Conservation (phyloP, 1,140 invertebrate genomes). For the Lordiphosa collinella region DNA sequence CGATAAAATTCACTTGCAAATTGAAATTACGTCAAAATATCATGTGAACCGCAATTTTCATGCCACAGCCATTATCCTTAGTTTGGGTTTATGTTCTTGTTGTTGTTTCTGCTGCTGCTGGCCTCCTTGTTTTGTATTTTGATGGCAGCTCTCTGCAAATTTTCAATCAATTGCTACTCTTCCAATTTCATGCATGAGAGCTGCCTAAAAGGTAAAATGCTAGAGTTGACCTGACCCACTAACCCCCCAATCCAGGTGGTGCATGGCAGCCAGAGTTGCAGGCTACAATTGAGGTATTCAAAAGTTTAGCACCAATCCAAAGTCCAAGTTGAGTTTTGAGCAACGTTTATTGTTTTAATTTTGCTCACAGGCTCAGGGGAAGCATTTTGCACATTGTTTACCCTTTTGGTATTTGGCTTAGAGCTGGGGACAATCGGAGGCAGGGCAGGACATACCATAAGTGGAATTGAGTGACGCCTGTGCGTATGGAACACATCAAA, state of each 20-base stretch:
- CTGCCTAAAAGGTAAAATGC: slow-evolving; percentile 75
- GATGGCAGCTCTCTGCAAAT: slow-evolving; percentile 51
- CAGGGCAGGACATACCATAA: slow-evolving; percentile 12
- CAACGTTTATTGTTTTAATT: slow-evolving; percentile 72
- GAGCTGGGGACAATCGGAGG: slow-evolving; percentile 12
- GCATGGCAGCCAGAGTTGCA: slow-evolving; percentile 9
- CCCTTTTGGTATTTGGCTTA: slow-evolving; percentile 70
- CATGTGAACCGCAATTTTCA: slow-evolving; percentile 71
- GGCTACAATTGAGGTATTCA: slow-evolving; percentile 34
- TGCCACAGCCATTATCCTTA: slow-evolving; percentile 43
- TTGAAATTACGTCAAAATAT: slow-evolving; percentile 75
- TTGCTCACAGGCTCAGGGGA: slow-evolving; percentile 41
- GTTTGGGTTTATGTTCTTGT: slow-evolving; percentile 13
- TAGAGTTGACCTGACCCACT: slow-evolving; percentile 53
- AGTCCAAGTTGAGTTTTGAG: slow-evolving; percentile 32
- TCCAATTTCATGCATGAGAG: slow-evolving; percentile 76
- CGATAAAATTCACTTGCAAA: slow-evolving; percentile 38
- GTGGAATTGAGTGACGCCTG: slow-evolving; percentile 36
- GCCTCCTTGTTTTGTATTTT: slow-evolving; percentile 31
- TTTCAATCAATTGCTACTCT: slow-evolving; percentile 77
- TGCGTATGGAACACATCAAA: slow-evolving; percentile 21
- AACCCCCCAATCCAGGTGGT: slow-evolving; percentile 18
- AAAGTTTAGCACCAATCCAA: slow-evolving; percentile 27
- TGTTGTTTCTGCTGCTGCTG: slow-evolving; percentile 5
- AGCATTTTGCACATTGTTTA: slow-evolving; percentile 67